Percentiles rank a stretch among this genome's conserved stretches.
Evolutionary conservation across 1,140 invertebrate species (phyloP).

Genomic region (Paraescarpia echinospica): DNA sequence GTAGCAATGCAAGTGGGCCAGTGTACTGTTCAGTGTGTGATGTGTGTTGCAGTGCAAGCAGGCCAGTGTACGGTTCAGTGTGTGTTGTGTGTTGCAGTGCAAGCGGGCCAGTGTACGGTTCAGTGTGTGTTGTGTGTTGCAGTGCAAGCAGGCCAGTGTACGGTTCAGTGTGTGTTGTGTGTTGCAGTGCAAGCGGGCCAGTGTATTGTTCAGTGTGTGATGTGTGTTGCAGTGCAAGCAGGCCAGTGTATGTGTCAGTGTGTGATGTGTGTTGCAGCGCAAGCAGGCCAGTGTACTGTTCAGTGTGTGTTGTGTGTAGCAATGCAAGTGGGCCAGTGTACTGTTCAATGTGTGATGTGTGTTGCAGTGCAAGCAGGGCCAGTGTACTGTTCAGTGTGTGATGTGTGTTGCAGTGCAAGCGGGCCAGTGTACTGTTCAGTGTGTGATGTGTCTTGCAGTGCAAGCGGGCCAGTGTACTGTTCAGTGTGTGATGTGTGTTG

Average conservation of each 20-base stretch:
- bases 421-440: conserved; percentile 68
- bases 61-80: conserved; percentile 62
- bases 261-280: conserved; percentile 63
- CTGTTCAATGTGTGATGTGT: conserved; percentile 41
- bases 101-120: too few relatives aligned
- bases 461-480: conserved; percentile 51
- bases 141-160: conserved; percentile 61
- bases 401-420: conserved; percentile 62
- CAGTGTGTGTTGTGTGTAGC: conserved; percentile 73
- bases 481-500: conserved; percentile 3
- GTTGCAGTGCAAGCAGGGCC: conserved; percentile 64
- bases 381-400: conserved; percentile 62
- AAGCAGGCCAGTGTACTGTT: conserved; percentile 67
- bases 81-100: conserved; percentile 63
- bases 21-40: too few relatives aligned
- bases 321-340: conserved; percentile 61
- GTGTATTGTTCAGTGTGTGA: too few relatives aligned
- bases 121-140: conserved; percentile 21
- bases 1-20: too few relatives aligned
- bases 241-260: conserved; percentile 62
- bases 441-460: conserved; percentile 74
- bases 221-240: conserved; percentile 59
- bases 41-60: conserved; percentile 59
- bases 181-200: too few relatives aligned
- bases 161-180: too few relatives aligned